These are phyloP conservation scores for Philypnodon macrostomus DNA, from an alignment of 2,797 vertebrate species.

Conservation along the genomic window DNA sequence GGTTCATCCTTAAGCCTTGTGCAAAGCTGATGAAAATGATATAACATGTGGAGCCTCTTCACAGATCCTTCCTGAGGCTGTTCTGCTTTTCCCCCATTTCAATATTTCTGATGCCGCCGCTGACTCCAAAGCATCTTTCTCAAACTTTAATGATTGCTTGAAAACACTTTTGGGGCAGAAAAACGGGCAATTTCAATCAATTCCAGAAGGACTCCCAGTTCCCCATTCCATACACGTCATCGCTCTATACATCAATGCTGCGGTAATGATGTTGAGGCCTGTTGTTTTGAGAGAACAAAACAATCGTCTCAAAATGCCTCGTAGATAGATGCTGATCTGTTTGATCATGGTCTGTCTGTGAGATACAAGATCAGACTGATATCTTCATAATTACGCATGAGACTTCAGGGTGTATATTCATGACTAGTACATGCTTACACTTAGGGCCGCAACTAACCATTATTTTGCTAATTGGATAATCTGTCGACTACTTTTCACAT, in stretches of 20 bases:
- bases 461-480: too few species aligned
- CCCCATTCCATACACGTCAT: neutral
- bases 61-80: slow-evolving; percentile 15
- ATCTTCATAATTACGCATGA: too few species aligned
- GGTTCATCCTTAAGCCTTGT: slow-evolving; percentile 7
- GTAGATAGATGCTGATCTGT: neutral
- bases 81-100: slow-evolving; percentile 12
- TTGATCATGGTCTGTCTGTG: slow-evolving; percentile 1
- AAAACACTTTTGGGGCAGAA: slow-evolving; percentile 9
- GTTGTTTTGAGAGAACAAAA: slow-evolving; percentile 5
- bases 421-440: too few species aligned
- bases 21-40: slow-evolving; percentile 24
- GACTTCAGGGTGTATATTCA: too few species aligned
- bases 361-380: too few species aligned
- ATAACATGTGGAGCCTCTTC: slow-evolving; percentile 28
- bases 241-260: neutral
- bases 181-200: slow-evolving; percentile 7
- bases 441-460: too few species aligned
- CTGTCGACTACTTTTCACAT: too few species aligned
- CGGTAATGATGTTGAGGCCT: neutral
- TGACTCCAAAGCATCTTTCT: slow-evolving; percentile 9
- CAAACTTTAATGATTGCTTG: slow-evolving; percentile 5
- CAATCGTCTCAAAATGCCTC: neutral
- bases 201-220: neutral
- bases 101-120: slow-evolving; percentile 29